These are phyloP conservation scores for Mythimna vitellina DNA, from an alignment of 2,888 invertebrate genomes.

Conservation along the genomic window DNA sequence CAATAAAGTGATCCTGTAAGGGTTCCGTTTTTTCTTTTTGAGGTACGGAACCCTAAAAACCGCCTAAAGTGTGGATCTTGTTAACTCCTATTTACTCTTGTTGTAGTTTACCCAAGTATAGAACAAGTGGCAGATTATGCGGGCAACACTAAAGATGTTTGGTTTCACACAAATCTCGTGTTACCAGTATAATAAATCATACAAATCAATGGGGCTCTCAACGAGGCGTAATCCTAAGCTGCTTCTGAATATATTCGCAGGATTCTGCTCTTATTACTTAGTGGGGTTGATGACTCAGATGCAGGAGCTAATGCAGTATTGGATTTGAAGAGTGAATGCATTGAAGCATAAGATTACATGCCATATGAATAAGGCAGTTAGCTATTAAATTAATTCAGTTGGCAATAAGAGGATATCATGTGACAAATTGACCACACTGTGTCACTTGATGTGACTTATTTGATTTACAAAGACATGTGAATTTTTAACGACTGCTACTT, in stretches of 20 bases:
- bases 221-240: conserved; percentile 50
- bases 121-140: conserved; percentile 52
- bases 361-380: conserved; percentile 23
- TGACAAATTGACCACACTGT: conserved; percentile 8
- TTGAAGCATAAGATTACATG: conserved; percentile 31
- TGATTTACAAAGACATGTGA: background rate
- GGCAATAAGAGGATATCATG: conserved; percentile 10
- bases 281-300: conserved; percentile 50
- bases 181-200: conserved; percentile 61
- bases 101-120: conserved; percentile 18
- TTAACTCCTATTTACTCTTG: background rate
- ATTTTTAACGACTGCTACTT: background rate
- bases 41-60: background rate
- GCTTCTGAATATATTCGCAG: conserved; percentile 41
- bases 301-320: conserved; percentile 24
- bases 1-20: too few relatives aligned
- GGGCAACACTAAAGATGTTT: conserved; percentile 56
- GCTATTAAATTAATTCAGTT: conserved; percentile 1
- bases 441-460: conserved; percentile 1
- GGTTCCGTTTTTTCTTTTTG: too few relatives aligned
- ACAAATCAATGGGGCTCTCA: conserved; percentile 57
- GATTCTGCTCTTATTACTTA: conserved; percentile 41
- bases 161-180: conserved; percentile 65
- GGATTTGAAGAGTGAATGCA: conserved; percentile 36
- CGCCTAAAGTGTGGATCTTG: too few relatives aligned